phyloP scores from a whole-genome alignment of 2,888 invertebrate species.

The Xylophagus ater region DNA sequence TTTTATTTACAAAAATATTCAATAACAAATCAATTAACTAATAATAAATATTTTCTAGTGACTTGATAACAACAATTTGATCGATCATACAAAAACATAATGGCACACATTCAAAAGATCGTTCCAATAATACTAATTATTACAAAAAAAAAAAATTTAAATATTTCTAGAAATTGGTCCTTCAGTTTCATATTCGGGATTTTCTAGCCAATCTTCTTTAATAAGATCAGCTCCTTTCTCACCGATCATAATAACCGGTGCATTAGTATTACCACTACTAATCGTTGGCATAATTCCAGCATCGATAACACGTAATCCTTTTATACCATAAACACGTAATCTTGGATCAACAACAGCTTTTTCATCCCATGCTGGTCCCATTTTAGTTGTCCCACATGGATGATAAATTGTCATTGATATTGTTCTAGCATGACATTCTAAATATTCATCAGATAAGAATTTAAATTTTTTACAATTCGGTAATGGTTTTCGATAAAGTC shows the following conservation, averaged over 20 bases:
- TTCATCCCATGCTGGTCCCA: slow-evolving; percentile 70
- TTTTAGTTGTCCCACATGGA: slow-evolving; percentile 78
- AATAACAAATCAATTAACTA: too few species aligned
- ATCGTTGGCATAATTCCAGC: slow-evolving; percentile 84
- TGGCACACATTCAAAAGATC: too few species aligned
- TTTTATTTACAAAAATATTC: too few species aligned
- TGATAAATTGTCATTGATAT: slow-evolving; percentile 87
- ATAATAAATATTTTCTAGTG: too few species aligned
- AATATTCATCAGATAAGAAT: slow-evolving; percentile 69
- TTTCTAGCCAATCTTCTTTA: slow-evolving; percentile 66
- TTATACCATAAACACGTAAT: slow-evolving; percentile 63
- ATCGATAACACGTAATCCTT: slow-evolving; percentile 70
- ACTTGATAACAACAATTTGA: too few species aligned
- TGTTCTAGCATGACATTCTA: slow-evolving; percentile 77
- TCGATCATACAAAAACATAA: too few species aligned
- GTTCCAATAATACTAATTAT: too few species aligned
- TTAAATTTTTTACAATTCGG: slow-evolving; percentile 64
- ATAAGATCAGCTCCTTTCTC: slow-evolving; percentile 81
- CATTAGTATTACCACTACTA: slow-evolving; percentile 81
- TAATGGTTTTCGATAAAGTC: slow-evolving; percentile 60
- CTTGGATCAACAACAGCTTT: slow-evolving; percentile 74
- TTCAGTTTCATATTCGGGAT: slow-evolving; percentile 31
- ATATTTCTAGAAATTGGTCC: too few species aligned
- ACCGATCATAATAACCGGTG: slow-evolving; percentile 84
- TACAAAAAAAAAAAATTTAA: too few species aligned